Percentiles rank a stretch among this genome's conserved stretches.
These are phyloP conservation scores for Lampris incognitus DNA, from an alignment of 2,113 vertebrate species.

Conservation along the genomic window DNA sequence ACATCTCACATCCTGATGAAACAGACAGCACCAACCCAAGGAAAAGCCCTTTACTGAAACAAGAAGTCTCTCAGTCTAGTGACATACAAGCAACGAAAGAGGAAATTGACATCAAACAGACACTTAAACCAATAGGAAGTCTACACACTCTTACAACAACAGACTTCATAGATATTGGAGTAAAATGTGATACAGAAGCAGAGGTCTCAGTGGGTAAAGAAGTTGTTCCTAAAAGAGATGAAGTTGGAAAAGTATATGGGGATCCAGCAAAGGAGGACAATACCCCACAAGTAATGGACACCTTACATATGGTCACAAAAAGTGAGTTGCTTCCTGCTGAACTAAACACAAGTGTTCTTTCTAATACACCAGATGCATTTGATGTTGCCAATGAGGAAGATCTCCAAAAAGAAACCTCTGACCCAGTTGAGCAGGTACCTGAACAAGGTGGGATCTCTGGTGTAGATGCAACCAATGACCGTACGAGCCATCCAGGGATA, in stretches of 20 bases:
- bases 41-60: neutral
- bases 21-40: neutral
- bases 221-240: neutral
- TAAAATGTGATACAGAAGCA: neutral
- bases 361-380: neutral
- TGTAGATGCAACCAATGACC: neutral
- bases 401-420: neutral
- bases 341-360: neutral
- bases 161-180: conserved; percentile 12
- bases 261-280: neutral
- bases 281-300: neutral
- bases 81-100: conserved; percentile 2
- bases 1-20: too few species aligned
- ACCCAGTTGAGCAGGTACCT: conserved; percentile 1
- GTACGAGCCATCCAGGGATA: neutral
- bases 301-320: conserved; percentile 6
- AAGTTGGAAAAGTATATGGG: neutral
- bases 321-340: neutral
- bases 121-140: conserved; percentile 6
- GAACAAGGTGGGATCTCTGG: neutral
- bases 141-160: conserved; percentile 3
- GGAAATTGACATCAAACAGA: neutral
- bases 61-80: neutral
- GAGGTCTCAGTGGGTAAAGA: neutral
- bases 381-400: conserved; percentile 8